Evolutionary conservation across 2,113 vertebrate genomes (phyloP).

Genomic region (Cisticola juncidis): DNA sequence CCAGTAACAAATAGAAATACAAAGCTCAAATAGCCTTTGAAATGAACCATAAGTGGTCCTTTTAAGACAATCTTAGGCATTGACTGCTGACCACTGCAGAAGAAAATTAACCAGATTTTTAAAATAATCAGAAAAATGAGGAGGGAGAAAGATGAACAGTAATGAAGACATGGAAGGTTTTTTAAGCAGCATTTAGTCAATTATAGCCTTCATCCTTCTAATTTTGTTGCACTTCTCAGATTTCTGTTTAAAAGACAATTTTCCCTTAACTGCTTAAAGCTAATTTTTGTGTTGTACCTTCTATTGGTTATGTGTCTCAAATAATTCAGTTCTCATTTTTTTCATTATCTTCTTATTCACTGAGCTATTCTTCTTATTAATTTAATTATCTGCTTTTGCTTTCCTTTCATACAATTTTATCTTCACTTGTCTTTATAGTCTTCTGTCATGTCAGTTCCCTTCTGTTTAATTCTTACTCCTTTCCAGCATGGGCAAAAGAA

Average conservation of each 20-base stretch:
- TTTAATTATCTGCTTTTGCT: slow-evolving; percentile 14
- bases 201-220: not conserved
- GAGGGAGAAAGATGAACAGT: rapidly evolving
- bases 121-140: not conserved
- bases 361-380: slow-evolving; percentile 31
- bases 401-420: slow-evolving; percentile 10
- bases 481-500: not conserved
- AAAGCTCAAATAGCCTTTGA: not conserved
- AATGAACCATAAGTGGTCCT: not conserved
- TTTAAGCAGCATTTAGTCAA: not conserved
- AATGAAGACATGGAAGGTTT: not conserved
- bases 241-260: not conserved
- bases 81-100: not conserved
- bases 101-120: not conserved
- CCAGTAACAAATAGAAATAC: not conserved
- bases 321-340: not conserved
- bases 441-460: not conserved
- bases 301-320: not conserved
- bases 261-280: not conserved
- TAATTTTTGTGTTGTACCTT: not conserved
- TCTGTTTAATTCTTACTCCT: not conserved
- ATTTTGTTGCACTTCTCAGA: not conserved
- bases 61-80: not conserved
- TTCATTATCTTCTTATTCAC: slow-evolving; percentile 24
- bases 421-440: not conserved